Base-by-base conservation (phyloP, 2,113 vertebrate genomes). In the Corythaixoides concolor region DNA sequence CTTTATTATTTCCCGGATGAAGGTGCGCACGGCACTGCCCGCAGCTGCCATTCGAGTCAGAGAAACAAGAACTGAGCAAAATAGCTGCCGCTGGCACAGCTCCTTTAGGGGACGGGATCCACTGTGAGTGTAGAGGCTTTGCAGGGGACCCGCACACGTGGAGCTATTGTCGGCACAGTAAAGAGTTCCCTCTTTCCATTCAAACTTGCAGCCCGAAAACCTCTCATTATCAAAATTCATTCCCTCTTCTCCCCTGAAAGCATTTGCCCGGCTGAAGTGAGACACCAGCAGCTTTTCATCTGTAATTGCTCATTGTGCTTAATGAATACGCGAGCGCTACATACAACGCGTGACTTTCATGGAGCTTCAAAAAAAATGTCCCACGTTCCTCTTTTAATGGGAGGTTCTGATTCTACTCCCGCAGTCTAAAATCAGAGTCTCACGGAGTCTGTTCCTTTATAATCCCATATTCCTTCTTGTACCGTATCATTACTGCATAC, bases 201-300 rank as follows among this genome's bases (percentile, higher is more conserved):
- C 21, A n/a, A 89, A 56, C 85, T 39, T 58, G 67, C 76, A 91
- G 90, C 66, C 74, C 13, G 74, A 6, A 93, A 97, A 28, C 66
- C 73, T 83, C 67, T 81, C 74, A 13, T 74, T 53, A 47, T 10
- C 47, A 28, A 47, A 73, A 45, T 7, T 16, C 68, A 32, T 81
- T 84, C 67, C 63, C 64, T 64, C 70, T 27, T 15, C 67, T 74
- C 39, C 50, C 52, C 33, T 20, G 41, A 11, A 68, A 94, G 68
- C 86, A 0, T 35, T 93, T 87, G 55, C 37, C 85, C 37, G 62
- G 89, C 28, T 63, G 67, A 72, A 94, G 91, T 82, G 93, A 96
- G 96, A 93, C 94, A 87, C 92, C 91, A 83, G 89, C 93, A 90
- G 92, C 92, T 81, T 94, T 63, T 11, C 41, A 2, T 43, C 13